These are phyloP conservation scores for Eupithecia tripunctaria DNA, from an alignment of 2,888 invertebrate genomes.

Conservation along the genomic window DNA sequence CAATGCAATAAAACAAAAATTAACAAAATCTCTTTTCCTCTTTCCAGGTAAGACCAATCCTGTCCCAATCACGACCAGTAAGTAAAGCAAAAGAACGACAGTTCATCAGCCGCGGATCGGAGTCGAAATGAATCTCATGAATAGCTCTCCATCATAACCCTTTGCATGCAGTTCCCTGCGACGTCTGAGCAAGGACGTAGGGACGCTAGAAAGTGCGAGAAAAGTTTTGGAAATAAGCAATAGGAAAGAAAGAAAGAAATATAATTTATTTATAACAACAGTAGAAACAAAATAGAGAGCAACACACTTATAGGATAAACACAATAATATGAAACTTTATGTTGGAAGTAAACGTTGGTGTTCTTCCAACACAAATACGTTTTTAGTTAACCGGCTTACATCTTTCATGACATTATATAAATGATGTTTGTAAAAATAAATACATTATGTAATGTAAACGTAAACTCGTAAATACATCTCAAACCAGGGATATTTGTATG, in stretches of 20 bases:
- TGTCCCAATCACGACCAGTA: conserved; percentile 20
- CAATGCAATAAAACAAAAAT: background rate
- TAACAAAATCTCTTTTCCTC: background rate
- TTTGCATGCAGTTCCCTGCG: conserved; percentile 22
- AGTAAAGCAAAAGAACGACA: conserved; percentile 23
- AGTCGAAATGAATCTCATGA: conserved; percentile 37
- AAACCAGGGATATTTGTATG: background rate
- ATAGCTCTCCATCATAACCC: conserved; percentile 38
- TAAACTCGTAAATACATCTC: background rate
- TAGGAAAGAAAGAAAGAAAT: too few relatives aligned
- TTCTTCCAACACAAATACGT: too few relatives aligned
- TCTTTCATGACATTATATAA: too few relatives aligned
- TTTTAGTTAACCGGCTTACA: too few relatives aligned
- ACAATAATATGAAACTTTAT: too few relatives aligned
- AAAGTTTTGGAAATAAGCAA: background rate
- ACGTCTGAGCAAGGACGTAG: conserved; percentile 21
- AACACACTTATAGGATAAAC: too few relatives aligned
- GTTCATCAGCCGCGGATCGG: conserved; percentile 22
- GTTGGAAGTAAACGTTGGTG: too few relatives aligned
- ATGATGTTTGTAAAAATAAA: too few relatives aligned
- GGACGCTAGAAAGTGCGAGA: conserved; percentile 15
- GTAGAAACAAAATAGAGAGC: too few relatives aligned
- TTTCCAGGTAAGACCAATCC: conserved; percentile 29
- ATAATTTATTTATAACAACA: too few relatives aligned
- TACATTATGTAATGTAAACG: too few relatives aligned